Conservation (phyloP, 2,113 vertebrate genomes). For the Tamias sibiricus region DNA sequence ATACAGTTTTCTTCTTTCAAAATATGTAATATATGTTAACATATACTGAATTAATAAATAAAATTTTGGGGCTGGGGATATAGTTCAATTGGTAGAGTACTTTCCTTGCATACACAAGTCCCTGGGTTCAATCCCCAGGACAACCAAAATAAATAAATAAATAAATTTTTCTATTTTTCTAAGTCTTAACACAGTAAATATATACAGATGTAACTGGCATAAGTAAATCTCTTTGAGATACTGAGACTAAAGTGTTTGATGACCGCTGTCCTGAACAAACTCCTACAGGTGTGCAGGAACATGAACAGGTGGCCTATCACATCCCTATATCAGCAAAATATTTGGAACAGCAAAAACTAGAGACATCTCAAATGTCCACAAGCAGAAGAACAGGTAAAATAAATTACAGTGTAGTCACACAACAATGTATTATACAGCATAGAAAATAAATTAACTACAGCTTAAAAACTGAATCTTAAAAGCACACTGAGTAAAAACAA, state of each 20-base stretch:
- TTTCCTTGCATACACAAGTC: too few species aligned
- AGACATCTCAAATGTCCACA: not conserved
- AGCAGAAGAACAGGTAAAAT: not conserved
- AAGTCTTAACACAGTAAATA: not conserved
- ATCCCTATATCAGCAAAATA: not conserved
- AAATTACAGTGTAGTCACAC: not conserved
- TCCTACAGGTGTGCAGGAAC: not conserved
- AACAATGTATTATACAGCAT: not conserved
- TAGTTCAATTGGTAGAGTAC: too few species aligned
- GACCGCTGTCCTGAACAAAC: not conserved
- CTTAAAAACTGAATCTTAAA: not conserved
- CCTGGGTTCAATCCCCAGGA: too few species aligned
- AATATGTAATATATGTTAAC: slow-evolving; percentile 9
- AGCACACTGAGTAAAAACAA: not conserved
- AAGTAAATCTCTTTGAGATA: slow-evolving; percentile 4
- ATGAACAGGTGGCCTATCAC: not conserved
- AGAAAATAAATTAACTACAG: slow-evolving; percentile 10
- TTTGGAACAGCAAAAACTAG: not conserved
- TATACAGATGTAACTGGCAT: not conserved
- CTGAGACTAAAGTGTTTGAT: not conserved
- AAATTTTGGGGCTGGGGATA: too few species aligned
- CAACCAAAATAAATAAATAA: slow-evolving; percentile 52
- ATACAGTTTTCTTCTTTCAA: slow-evolving; percentile 25
- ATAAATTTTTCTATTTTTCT: not conserved
- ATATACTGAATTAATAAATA: slow-evolving; percentile 40